Evolutionary conservation across 2,797 vertebrate species (phyloP).

Genomic region (Loriculus beryllinus): DNA sequence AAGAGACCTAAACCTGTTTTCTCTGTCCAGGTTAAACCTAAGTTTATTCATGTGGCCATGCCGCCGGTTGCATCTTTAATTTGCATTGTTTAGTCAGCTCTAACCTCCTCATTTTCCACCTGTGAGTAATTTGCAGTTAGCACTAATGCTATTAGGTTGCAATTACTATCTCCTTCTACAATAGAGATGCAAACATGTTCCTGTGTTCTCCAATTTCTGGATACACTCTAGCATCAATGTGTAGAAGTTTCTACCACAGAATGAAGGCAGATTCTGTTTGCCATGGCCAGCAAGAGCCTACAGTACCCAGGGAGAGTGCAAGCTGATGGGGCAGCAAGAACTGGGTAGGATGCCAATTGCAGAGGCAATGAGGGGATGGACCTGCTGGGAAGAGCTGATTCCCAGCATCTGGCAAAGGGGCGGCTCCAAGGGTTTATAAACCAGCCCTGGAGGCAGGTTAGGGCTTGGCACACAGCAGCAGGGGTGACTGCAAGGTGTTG

Average conservation of each 20-base stretch:
- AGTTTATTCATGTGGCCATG: background rate
- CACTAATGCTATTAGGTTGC: background rate
- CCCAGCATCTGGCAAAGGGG: background rate
- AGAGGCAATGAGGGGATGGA: background rate
- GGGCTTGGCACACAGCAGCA: background rate
- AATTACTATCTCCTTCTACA: background rate
- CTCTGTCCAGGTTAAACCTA: background rate
- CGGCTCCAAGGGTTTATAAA: fast-evolving
- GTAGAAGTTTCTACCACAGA: fast-evolving
- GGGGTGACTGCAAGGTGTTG: background rate
- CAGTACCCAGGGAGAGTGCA: fast-evolving
- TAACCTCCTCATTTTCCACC: background rate
- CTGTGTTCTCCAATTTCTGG: background rate
- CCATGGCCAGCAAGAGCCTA: background rate
- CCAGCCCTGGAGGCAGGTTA: background rate
- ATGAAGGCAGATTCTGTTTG: background rate
- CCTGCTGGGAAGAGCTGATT: background rate
- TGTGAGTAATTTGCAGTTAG: background rate
- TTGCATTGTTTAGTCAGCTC: background rate
- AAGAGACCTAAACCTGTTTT: background rate
- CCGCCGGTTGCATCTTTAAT: background rate
- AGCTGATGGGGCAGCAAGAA: background rate
- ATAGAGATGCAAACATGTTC: background rate
- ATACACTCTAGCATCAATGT: fast-evolving
- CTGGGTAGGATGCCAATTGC: no score